Conservation (phyloP, 2,797 vertebrate species). For the Iguana delicatissima region DNA sequence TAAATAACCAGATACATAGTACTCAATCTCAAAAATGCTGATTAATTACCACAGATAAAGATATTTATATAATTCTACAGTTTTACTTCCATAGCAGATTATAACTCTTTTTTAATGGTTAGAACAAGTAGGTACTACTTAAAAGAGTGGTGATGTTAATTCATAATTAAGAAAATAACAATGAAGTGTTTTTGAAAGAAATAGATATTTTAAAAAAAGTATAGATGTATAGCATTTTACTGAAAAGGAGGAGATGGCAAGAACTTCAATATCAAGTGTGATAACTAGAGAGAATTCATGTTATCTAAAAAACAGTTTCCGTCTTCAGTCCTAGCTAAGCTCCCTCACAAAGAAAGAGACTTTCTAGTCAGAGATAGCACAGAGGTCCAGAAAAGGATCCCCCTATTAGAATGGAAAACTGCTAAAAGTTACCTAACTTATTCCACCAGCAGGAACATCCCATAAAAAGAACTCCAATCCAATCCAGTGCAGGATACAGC, state of each 20-base stretch:
- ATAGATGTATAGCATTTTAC: no score
- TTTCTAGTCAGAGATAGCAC: neutral
- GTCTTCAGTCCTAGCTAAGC: neutral
- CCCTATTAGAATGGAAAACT: neutral
- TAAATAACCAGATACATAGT: neutral
- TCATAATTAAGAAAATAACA: neutral
- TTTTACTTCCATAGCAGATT: constrained; percentile 1
- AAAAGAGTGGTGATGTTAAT: constrained; percentile 13
- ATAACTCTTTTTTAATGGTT: neutral
- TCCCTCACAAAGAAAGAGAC: neutral
- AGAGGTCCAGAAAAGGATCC: neutral
- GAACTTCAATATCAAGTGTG: no score
- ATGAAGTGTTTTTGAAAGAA: neutral
- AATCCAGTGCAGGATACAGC: no score
- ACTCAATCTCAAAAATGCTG: neutral
- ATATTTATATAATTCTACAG: constrained; percentile 2
- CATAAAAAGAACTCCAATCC: neutral
- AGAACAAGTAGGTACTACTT: constrained; percentile 1
- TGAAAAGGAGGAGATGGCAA: no score
- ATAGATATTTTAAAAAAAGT: no score
- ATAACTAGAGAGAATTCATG: no score
- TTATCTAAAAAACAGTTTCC: neutral
- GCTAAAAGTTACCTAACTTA: neutral
- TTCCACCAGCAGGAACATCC: neutral
- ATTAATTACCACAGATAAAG: neutral